Conservation (phyloP, 2,113 vertebrate species). For the Syngnathoides biaculeatus region DNA sequence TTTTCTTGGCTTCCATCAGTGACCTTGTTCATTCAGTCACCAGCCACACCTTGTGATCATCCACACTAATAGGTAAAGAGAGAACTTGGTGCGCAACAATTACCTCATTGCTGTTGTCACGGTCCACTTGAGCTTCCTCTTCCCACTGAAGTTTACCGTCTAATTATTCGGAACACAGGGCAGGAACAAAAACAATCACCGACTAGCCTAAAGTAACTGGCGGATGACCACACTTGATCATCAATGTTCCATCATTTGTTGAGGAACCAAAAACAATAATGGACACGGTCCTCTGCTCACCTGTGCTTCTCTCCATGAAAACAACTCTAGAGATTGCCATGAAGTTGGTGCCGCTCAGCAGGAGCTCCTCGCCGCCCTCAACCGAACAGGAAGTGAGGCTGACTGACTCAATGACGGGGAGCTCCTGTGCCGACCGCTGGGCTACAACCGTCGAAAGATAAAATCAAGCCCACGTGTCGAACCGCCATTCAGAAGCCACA, state of each 20-base stretch:
- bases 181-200: neutral
- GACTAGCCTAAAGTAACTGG: neutral
- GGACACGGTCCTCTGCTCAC: conserved; percentile 48
- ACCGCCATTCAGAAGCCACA: neutral
- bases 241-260: neutral
- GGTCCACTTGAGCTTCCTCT: conserved; percentile 82
- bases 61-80: neutral
- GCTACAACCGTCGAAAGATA: conserved; percentile 61
- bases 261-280: neutral
- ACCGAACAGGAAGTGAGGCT: conserved; percentile 81
- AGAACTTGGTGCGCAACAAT: neutral
- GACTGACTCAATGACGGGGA: conserved; percentile 85
- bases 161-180: conserved; percentile 38
- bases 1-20: neutral
- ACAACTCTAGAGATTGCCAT: conserved; percentile 85
- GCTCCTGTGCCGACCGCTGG: conserved; percentile 90
- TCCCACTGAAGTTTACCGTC: conserved; percentile 91
- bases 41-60: neutral
- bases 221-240: neutral
- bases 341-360: conserved; percentile 83
- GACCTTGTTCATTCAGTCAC: neutral
- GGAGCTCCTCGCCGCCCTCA: conserved; percentile 83
- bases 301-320: conserved; percentile 87
- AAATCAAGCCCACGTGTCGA: neutral
- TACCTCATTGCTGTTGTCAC: conserved; percentile 85